A percentile compares a stretch with the other conserved stretches of the same genome.
Conservation (phyloP, 2,888 invertebrate species). For the Troglohyphantes excavatus region DNA sequence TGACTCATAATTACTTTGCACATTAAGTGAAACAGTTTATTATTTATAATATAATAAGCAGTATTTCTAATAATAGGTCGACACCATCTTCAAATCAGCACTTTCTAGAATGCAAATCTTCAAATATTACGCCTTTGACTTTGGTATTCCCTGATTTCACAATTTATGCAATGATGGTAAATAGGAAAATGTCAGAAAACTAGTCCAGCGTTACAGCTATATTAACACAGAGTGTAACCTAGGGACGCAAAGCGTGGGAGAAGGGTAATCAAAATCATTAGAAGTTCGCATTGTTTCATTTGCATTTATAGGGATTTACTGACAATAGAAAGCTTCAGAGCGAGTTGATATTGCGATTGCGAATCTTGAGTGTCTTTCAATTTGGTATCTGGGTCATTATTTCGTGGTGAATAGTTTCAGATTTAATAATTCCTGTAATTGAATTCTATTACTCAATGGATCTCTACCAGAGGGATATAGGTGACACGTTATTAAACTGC, state of each 20-base stretch:
- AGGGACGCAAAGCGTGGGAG: neutral
- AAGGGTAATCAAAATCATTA: conserved; percentile 36
- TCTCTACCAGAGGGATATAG: no score
- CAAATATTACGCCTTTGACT: neutral
- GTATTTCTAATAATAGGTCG: no score
- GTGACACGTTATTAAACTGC: no score
- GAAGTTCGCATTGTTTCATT: neutral
- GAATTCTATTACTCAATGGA: neutral
- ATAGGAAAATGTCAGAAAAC: neutral
- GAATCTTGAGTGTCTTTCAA: neutral
- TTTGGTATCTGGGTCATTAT: neutral
- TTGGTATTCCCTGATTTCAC: neutral
- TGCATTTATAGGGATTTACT: neutral
- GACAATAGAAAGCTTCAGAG: conserved; percentile 25
- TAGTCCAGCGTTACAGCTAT: neutral
- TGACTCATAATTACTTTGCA: no score
- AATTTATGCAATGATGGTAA: neutral
- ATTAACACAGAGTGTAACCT: conserved; percentile 11
- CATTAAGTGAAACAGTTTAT: no score
- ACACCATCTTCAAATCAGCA: no score
- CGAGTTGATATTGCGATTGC: neutral
- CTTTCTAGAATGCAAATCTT: conserved; percentile 11
- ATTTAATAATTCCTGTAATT: neutral
- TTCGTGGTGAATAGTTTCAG: neutral
- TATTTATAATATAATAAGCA: no score